Conservation (phyloP, 1,140 invertebrate species). For the Tribolium castaneum region DNA sequence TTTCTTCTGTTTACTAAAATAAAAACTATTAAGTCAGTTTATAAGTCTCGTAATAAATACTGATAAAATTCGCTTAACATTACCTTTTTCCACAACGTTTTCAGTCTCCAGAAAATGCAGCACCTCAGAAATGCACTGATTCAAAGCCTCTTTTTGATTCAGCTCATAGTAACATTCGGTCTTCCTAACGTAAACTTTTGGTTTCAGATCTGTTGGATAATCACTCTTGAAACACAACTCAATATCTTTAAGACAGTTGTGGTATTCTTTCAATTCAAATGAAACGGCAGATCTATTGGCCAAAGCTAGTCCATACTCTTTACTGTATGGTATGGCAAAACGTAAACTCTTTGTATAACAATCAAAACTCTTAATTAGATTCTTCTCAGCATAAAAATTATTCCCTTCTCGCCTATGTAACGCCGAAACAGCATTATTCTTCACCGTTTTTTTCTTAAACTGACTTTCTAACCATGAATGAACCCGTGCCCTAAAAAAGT, state of each 20-base stretch:
- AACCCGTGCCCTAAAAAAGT: slow-evolving; percentile 53
- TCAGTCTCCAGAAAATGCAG: slow-evolving; percentile 47
- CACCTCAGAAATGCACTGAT: slow-evolving; percentile 51
- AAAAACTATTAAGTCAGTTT: too few species aligned
- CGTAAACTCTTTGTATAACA: slow-evolving; percentile 58
- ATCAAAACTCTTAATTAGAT: slow-evolving; percentile 54
- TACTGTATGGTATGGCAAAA: slow-evolving; percentile 52
- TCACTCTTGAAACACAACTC: slow-evolving; percentile 55
- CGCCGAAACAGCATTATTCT: slow-evolving; percentile 49
- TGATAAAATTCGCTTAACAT: background rate
- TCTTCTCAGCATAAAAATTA: slow-evolving; percentile 53
- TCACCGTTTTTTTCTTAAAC: slow-evolving; percentile 53
- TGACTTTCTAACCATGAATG: slow-evolving; percentile 54
- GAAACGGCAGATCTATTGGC: slow-evolving; percentile 58
- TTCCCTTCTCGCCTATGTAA: slow-evolving; percentile 56
- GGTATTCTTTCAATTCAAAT: slow-evolving; percentile 57
- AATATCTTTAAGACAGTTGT: slow-evolving; percentile 59
- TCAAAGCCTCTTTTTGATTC: slow-evolving; percentile 50
- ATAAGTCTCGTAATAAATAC: too few species aligned
- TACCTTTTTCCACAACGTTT: slow-evolving; percentile 53
- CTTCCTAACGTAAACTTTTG: slow-evolving; percentile 57
- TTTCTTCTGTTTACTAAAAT: too few species aligned
- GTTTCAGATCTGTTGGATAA: slow-evolving; percentile 54
- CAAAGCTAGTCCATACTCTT: slow-evolving; percentile 54
- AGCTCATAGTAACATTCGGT: slow-evolving; percentile 54